Evolutionary conservation across 2,888 invertebrate genomes (phyloP), one percentile per base, ranked within the genome.

Genomic region (Caenorhabditis plicata): DNA sequence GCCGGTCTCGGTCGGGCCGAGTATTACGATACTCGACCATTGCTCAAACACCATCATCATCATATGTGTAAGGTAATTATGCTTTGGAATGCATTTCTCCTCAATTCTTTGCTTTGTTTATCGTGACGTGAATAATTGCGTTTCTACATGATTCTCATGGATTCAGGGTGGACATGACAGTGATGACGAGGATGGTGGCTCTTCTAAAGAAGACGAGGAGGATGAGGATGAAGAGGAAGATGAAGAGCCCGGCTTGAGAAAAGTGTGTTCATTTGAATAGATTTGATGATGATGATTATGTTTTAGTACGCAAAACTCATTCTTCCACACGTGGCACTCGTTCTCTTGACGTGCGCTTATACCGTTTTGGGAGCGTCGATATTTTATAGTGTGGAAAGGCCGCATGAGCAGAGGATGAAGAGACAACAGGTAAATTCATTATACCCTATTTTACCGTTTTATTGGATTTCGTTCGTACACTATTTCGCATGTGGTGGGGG

Each of bases 281-380:
- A n/a, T 4, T 5, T 25, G 7, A 11, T 17, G 7, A 11, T n/a
- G 27, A 15, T 27, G 33, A 19, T 44, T 44, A n/a, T 15, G 11
- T 68, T 73, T 36, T 64, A 80, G 80, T 80, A 78, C 45, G 79
- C 79, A 22, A 80, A 80, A 52, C 55, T 81, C 15, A 77, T 80
- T 27, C 71, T 80, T 1, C 81, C 81, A 8, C 81, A 80, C 57
- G 78, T 80, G 25, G 81, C 77, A 5, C 60, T 80, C n/a, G 79
- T 80, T 7, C 47, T 81, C 11, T 62, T 81, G 32, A 80, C 81
- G 19, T 77, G 77, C 41, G 65, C 69, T 22, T 80, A 80, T 63
- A 77, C 78, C 2, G 55, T 78, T 22, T 60, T 76, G 17, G 81
- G 72, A 38, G 81, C 81, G 17, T 64, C 68, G n/a, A 66, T 81